These are phyloP conservation scores for Raja brachyura DNA, from an alignment of 2,113 vertebrate species.

Conservation along the genomic window DNA sequence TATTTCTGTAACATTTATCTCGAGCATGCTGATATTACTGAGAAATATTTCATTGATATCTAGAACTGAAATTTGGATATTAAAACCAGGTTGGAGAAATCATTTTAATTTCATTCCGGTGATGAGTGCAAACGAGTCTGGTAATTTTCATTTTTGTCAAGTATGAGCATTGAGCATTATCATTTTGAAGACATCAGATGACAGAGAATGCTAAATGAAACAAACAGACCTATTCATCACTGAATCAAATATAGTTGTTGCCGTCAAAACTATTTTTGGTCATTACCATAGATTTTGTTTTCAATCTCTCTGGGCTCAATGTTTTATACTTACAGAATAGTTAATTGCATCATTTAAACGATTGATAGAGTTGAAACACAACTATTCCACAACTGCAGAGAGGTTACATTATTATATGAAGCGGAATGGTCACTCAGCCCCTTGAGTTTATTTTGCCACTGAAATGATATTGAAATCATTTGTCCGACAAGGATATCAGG, in stretches of 20 bases:
- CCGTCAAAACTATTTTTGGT: neutral
- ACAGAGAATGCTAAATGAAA: neutral
- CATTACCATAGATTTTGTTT: neutral
- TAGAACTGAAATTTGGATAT: neutral
- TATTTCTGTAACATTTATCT: neutral
- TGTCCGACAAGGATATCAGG: neutral
- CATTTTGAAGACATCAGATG: neutral
- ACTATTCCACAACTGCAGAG: neutral
- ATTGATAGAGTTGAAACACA: neutral
- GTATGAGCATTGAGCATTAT: neutral
- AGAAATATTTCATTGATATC: neutral
- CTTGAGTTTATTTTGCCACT: neutral
- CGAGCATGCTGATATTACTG: neutral
- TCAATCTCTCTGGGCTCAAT: neutral
- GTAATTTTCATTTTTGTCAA: neutral
- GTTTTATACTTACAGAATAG: neutral
- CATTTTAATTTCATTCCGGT: neutral
- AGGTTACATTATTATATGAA: neutral
- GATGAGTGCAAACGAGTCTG: neutral
- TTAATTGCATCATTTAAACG: neutral
- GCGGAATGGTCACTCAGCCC: neutral
- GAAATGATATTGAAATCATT: neutral
- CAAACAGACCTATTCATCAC: neutral
- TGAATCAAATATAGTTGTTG: neutral
- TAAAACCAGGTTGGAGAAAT: neutral